phyloP scores from a whole-genome alignment of 2,797 vertebrate species.

The Anas flavirostris region DNA sequence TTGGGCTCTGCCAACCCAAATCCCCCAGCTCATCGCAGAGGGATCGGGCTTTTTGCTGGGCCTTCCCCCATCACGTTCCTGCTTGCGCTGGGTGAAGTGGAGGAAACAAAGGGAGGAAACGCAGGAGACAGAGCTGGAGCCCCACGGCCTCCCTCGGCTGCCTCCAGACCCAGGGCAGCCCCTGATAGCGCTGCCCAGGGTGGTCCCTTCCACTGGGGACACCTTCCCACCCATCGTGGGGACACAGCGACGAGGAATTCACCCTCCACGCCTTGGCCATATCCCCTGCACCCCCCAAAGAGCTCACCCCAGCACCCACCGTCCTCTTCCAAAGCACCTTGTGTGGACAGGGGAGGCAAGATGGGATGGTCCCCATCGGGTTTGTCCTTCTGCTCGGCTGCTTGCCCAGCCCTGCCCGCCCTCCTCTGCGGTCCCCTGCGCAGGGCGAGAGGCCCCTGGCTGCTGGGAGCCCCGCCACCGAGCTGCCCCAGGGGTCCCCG shows the following conservation, averaged over 20 bases:
- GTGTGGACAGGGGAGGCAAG: not conserved
- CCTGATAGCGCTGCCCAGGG: not conserved
- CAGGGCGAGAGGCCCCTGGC: not conserved
- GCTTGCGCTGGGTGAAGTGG: not conserved
- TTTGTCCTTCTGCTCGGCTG: not conserved
- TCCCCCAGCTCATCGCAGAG: not conserved
- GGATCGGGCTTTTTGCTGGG: not conserved
- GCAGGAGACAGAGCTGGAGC: not conserved
- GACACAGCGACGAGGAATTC: not conserved
- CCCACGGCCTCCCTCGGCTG: not conserved
- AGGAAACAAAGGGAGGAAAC: slow-evolving; percentile 68
- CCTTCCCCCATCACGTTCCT: not conserved
- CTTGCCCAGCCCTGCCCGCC: not conserved
- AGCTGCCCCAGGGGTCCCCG: not conserved
- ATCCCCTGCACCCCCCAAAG: not conserved
- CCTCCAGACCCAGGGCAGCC: not conserved
- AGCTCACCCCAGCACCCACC: not conserved
- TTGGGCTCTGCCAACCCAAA: not conserved
- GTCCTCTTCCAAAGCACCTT: not conserved
- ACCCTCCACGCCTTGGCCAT: not conserved
- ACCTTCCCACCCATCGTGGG: not conserved
- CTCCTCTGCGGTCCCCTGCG: not conserved
- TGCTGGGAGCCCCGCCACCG: not conserved
- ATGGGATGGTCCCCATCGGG: not conserved
- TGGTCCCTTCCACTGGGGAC: not conserved